Conservation (phyloP, 1,140 invertebrate genomes). For the Drosophila tropicalis region DNA sequence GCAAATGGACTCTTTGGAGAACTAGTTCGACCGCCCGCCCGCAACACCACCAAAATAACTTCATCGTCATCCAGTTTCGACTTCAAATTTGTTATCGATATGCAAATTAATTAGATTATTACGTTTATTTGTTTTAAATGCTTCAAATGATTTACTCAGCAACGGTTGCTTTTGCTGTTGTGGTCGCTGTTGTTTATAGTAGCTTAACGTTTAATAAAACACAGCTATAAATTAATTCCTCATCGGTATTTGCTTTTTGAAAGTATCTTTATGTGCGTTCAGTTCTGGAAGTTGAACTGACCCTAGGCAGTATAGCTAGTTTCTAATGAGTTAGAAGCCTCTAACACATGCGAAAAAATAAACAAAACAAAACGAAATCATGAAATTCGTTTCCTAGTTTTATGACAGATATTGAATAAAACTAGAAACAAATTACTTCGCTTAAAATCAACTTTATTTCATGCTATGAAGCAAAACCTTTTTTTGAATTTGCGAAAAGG, state of each 20-base stretch:
- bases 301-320: slow-evolving; percentile 37
- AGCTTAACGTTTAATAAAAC: slow-evolving; percentile 58
- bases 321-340: slow-evolving; percentile 28
- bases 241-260: slow-evolving; percentile 38
- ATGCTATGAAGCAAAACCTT: slow-evolving; percentile 15
- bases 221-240: slow-evolving; percentile 55
- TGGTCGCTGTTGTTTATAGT: slow-evolving; percentile 50
- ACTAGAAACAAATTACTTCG: slow-evolving; percentile 3
- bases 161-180: slow-evolving; percentile 32
- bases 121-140: slow-evolving; percentile 57
- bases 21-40: slow-evolving; percentile 45
- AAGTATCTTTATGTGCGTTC: slow-evolving; percentile 21
- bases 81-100: slow-evolving; percentile 26
- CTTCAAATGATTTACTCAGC: slow-evolving; percentile 71
- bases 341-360: slow-evolving; percentile 29
- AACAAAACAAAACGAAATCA: slow-evolving; percentile 45
- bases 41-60: slow-evolving; percentile 24
- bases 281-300: slow-evolving; percentile 37
- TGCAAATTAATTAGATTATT: slow-evolving; percentile 71
- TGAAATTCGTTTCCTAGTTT: slow-evolving; percentile 52
- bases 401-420: slow-evolving; percentile 24
- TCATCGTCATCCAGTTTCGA: slow-evolving; percentile 26
- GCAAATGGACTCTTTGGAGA: slow-evolving; percentile 53
- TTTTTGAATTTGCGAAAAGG: no score
- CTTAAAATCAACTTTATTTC: background rate